Conservation (phyloP, 2,113 vertebrate species). For the Steatornis caripensis region DNA sequence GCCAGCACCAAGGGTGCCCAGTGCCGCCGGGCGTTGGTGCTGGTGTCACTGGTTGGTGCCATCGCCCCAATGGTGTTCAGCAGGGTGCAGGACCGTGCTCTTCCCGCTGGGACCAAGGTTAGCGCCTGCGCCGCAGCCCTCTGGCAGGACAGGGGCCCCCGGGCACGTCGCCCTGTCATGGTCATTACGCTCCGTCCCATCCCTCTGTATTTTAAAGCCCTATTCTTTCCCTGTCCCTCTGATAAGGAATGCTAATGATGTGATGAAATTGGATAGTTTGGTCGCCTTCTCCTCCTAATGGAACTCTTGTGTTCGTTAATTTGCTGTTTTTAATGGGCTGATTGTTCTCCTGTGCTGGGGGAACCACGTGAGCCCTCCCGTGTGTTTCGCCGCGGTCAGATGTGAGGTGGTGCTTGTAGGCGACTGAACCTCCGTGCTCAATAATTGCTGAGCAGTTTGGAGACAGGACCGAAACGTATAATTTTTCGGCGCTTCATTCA, state of each 20-base stretch:
- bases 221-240: not conserved
- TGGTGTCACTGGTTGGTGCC: not conserved
- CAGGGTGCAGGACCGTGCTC: not conserved
- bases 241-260: slow-evolving; percentile 53
- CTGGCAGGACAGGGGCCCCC: not conserved
- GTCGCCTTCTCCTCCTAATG: slow-evolving; percentile 9
- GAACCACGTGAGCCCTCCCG: not conserved
- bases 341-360: slow-evolving; percentile 32
- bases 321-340: slow-evolving; percentile 52
- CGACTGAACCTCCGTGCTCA: slow-evolving; percentile 34
- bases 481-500: slow-evolving; percentile 26
- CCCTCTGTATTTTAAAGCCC: not conserved
- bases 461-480: slow-evolving; percentile 58
- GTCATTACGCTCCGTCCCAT: not conserved
- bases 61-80: not conserved
- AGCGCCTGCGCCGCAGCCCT: not conserved
- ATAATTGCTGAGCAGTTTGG: slow-evolving; percentile 61
- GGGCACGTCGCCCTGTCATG: not conserved
- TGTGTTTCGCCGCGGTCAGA: not conserved
- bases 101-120: not conserved
- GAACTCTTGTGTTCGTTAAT: slow-evolving; percentile 36
- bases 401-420: slow-evolving; percentile 12
- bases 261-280: slow-evolving; percentile 31
- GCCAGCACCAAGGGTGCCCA: not conserved
- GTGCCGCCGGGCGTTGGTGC: no score